These are phyloP conservation scores for Elymnias hypermnestra DNA, from an alignment of 1,140 invertebrate genomes.

Conservation along the genomic window DNA sequence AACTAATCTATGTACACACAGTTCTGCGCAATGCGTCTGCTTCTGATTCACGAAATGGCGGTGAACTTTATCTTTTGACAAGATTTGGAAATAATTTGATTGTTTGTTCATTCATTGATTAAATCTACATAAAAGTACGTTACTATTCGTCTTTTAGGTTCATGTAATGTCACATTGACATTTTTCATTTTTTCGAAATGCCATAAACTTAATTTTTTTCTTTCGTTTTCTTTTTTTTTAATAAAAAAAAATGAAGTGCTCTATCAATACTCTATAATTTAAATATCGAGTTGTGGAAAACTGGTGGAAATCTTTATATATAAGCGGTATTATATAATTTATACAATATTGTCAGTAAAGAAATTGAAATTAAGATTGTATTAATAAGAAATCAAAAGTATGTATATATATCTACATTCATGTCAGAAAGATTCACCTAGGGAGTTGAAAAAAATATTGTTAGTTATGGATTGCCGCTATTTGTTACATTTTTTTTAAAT, in stretches of 20 bases:
- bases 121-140: no score
- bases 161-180: conserved; percentile 22
- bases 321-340: no score
- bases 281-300: no score
- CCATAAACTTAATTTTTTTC: conserved; percentile 24
- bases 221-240: conserved; percentile 23
- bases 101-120: no score
- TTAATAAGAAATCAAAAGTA: no score
- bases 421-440: background rate
- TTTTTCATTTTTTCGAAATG: conserved; percentile 22
- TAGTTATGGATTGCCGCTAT: conserved; percentile 15
- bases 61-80: background rate
- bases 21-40: background rate
- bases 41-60: conserved; percentile 22
- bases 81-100: no score
- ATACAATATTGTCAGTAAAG: no score
- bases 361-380: no score
- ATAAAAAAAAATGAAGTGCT: conserved; percentile 29
- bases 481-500: conserved; percentile 1
- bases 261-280: no score
- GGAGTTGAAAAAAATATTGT: conserved; percentile 15
- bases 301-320: no score
- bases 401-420: no score
- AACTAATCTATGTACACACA: background rate
- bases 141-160: background rate